A percentile compares a stretch with the other conserved stretches of the same genome.
phyloP scores from a whole-genome alignment of 2,113 vertebrate genomes.

The Onychostruthus taczanowskii region DNA sequence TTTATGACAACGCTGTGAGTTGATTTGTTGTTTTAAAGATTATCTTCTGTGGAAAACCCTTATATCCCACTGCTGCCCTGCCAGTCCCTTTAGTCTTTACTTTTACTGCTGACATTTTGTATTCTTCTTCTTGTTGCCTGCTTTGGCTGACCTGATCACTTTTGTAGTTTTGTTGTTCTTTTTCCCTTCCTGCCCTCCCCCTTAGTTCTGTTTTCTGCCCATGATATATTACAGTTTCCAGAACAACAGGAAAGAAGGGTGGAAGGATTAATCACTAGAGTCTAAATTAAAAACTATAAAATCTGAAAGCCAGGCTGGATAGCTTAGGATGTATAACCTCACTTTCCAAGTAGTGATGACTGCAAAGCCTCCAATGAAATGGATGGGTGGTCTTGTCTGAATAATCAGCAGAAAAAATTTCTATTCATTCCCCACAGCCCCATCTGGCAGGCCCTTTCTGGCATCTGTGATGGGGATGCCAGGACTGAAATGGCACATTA shows the following conservation, averaged over 20 bases:
- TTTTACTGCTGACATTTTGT: not conserved
- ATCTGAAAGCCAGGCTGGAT: not conserved
- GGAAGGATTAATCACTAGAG: constrained; percentile 17
- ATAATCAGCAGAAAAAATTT: constrained; percentile 32
- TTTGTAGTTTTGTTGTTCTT: not conserved
- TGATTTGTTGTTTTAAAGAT: constrained; percentile 20
- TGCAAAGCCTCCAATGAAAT: not conserved
- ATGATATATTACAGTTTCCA: not conserved
- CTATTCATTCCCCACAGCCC: not conserved
- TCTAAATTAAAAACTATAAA: constrained; percentile 46
- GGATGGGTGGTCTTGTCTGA: constrained; percentile 5
- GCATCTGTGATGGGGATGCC: not conserved
- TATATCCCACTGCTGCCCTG: not conserved
- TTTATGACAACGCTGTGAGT: not conserved
- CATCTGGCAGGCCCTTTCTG: constrained; percentile 12
- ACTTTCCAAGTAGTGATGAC: not conserved
- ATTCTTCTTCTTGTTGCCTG: not conserved
- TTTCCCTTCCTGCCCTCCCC: not conserved
- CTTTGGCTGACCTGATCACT: not conserved
- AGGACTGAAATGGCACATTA: not conserved
- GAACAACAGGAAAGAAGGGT: not conserved
- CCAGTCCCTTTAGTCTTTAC: not conserved
- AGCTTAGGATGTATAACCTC: not conserved
- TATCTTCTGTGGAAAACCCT: not conserved
- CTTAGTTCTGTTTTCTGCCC: constrained; percentile 8